phyloP scores from a whole-genome alignment of 2,113 vertebrate genomes.

The Riparia riparia region DNA sequence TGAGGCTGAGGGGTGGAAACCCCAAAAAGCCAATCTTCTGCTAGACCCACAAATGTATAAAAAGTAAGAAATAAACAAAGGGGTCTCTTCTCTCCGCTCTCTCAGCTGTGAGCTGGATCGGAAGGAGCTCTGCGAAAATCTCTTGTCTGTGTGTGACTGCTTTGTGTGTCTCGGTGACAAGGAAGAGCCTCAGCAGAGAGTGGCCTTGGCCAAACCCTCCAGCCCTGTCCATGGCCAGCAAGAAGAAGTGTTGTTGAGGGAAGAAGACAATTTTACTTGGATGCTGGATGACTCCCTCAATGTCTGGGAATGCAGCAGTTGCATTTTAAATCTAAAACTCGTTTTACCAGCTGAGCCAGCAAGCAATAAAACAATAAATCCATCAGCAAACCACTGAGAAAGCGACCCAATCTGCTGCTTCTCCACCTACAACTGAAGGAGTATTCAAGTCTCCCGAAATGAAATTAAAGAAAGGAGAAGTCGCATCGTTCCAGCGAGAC shows the following conservation, averaged over 20 bases:
- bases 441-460: neutral
- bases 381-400: neutral
- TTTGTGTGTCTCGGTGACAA: too few species aligned
- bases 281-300: neutral
- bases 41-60: too few species aligned
- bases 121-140: too few species aligned
- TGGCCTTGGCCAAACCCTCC: neutral
- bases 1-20: too few species aligned
- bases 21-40: too few species aligned
- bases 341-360: neutral
- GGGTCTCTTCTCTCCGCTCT: too few species aligned
- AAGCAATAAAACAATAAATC: conserved; percentile 1
- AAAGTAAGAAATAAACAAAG: too few species aligned
- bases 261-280: neutral
- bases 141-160: too few species aligned
- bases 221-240: neutral
- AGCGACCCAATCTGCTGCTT: neutral
- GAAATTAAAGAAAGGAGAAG: neutral
- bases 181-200: neutral
- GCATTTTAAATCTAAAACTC: neutral
- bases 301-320: neutral
- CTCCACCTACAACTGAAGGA: neutral
- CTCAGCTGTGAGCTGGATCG: too few species aligned
- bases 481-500: fast-evolving
- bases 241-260: neutral